Percentiles rank a stretch among this genome's conserved stretches.
Conservation (phyloP, 64 coral and sea anemone genomes). For the Pachyseris speciosa region DNA sequence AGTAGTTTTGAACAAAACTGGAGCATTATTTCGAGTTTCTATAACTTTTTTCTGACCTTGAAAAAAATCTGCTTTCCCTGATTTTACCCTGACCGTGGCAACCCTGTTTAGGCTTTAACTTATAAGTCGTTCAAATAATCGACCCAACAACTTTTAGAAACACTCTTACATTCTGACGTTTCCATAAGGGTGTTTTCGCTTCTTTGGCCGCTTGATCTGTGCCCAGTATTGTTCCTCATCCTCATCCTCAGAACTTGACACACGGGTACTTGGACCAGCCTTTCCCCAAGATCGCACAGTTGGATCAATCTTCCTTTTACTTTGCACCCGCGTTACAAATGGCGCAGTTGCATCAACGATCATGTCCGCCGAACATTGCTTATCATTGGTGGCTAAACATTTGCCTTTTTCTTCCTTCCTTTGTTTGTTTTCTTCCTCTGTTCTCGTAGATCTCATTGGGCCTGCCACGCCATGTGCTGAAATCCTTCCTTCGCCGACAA, state of each 20-base stretch:
- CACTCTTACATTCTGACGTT: neutral
- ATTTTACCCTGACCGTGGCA: too few relatives aligned
- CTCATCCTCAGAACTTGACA: neutral
- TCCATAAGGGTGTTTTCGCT: neutral
- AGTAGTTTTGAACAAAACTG: too few relatives aligned
- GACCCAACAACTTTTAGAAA: neutral
- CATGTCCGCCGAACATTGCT: neutral
- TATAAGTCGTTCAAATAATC: neutral
- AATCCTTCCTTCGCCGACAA: neutral
- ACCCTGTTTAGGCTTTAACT: neutral
- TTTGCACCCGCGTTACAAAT: neutral
- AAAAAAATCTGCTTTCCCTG: too few relatives aligned
- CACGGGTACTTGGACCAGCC: neutral
- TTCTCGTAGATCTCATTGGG: neutral
- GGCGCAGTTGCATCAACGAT: neutral
- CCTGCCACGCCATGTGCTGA: neutral
- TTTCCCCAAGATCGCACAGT: neutral
- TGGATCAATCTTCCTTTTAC: constrained; percentile 11
- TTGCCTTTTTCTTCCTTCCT: neutral
- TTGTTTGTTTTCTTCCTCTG: neutral
- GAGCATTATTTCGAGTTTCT: too few relatives aligned
- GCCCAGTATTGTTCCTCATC: neutral
- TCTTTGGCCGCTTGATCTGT: neutral
- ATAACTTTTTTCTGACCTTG: too few relatives aligned
- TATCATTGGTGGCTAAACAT: neutral